Evolutionary conservation across 2,888 invertebrate species (phyloP), one percentile per base, ranked within the genome.

Genomic region (Netelia virgata): DNA sequence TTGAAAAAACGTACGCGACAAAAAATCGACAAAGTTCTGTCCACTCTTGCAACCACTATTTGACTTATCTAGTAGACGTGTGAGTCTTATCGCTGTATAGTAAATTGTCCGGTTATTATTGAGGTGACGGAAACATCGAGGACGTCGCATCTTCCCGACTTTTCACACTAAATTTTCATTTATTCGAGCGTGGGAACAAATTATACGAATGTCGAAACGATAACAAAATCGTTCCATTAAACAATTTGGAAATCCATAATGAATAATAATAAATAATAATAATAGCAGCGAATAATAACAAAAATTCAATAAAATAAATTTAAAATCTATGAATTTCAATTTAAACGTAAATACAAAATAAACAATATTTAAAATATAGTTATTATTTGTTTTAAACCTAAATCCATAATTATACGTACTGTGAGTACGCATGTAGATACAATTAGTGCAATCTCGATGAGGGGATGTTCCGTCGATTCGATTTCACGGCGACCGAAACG

Each of bases 381-480:
- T 47, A 3, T 47, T 47, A 14, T 47, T 47, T 14, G 10, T 14
- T 47, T 47, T 14, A 47, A 47, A 11, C 3, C 20, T 50, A 50
- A 68, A 68, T 23, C 20, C n/a, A n/a, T 14, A 50, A 70, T 70
- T 36, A 36, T 83, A 83, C 83, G 83, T 83, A 83, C 83, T 80
- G 72, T 76, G 83, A 76, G 83, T 83, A 83, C 83, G 83, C 83
- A 83, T 83, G 80, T 80, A 83, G 83, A 70, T 66, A 20, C 59
- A 72, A 70, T 83, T 68, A 66, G 23, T 47, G 70, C 57, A 72
- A 61, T 72, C 64, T 66, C 83, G 83, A 75, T 72, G 70, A 61
- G 20, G 72, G 41, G 64, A 66, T 50, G 61, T 66, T 66, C 66
- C 10, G 50, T 68, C 75, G 72, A 23, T 76, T 66, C 16, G 47